Conservation (phyloP, 2,888 invertebrate genomes). For the Synergus gifuensis region DNA sequence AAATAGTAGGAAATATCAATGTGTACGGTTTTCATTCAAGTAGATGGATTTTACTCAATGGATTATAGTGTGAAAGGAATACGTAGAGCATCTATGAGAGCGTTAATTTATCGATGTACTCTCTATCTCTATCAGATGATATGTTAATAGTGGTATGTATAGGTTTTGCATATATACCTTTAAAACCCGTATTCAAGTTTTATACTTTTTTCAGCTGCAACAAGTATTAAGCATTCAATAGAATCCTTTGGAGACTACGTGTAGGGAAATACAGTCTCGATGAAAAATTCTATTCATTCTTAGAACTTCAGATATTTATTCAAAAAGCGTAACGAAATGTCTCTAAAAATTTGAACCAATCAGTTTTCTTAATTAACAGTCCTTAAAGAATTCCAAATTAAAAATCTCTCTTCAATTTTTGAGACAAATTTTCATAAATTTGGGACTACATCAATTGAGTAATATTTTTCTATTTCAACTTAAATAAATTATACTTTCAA, state of each 20-base stretch:
- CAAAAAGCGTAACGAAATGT: not conserved
- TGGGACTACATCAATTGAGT: no score
- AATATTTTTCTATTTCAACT: no score
- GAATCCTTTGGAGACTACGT: not conserved
- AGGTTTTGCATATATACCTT: not conserved
- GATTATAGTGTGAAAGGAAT: not conserved
- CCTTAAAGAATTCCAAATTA: no score
- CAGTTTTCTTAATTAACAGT: not conserved
- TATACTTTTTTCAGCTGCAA: not conserved
- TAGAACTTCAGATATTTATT: not conserved
- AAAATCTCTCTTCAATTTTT: no score
- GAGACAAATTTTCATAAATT: no score
- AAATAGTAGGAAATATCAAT: conserved; percentile 9
- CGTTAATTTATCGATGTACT: conserved; percentile 3
- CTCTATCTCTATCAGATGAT: not conserved
- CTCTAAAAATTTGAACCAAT: not conserved
- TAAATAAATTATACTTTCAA: no score
- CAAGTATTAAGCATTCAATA: not conserved
- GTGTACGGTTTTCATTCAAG: not conserved
- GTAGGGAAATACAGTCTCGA: not conserved
- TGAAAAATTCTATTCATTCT: not conserved
- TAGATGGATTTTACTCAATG: not conserved
- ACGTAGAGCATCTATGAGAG: not conserved
- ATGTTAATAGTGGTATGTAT: not conserved
- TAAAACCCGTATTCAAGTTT: not conserved